Evolutionary conservation across 2,888 invertebrate species (phyloP), one percentile per base, ranked within the genome.

Genomic region (Melanostoma scalare): DNA sequence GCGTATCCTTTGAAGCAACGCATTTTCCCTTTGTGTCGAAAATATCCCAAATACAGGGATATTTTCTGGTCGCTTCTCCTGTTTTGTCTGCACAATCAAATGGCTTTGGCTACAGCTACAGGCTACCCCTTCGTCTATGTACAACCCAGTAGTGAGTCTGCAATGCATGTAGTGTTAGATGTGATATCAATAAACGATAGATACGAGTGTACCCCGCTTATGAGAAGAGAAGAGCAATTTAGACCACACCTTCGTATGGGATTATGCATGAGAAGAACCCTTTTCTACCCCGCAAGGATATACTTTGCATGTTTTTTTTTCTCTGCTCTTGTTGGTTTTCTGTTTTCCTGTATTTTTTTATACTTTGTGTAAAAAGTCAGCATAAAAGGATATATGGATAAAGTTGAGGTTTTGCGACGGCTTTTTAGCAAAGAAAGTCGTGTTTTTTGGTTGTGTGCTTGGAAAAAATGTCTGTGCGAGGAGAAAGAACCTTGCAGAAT

Each of bases 241-340:
- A 84, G 84, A 84, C 84, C 84, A 84, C 84, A 84, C 84, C 84
- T 84, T 84, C 84, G 74, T 53, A 42, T 60, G 75, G 84, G 84
- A 84, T 84, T 84, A 84, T 84, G 74, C 74, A 78, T 78, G 84
- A 33, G 46, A 60, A 33, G 67, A 78, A 75, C 74, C 74, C 71
- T 75, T 84, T n/a, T 33, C 30, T 67, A 58, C 75, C 68, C 82
- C 69, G 63, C 77, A 46, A 67, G 55, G 67, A 48, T 36, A 36
- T 36, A 46, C 68, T 68, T 74, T 74, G 60, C 68, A 69, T 69
- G 72, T 38, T 38, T 30, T 52, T 61, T 44, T 67, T n/a, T n/a
- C n/a, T n/a, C n/a, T n/a, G n/a, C n/a, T n/a, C n/a, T n/a, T 35
- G 33, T 61, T 55, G 31, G 3, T 50, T 50, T 61, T 48, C 35